These are phyloP conservation scores for Serilophus lunatus DNA, from an alignment of 2,113 vertebrate genomes.

Conservation along the genomic window DNA sequence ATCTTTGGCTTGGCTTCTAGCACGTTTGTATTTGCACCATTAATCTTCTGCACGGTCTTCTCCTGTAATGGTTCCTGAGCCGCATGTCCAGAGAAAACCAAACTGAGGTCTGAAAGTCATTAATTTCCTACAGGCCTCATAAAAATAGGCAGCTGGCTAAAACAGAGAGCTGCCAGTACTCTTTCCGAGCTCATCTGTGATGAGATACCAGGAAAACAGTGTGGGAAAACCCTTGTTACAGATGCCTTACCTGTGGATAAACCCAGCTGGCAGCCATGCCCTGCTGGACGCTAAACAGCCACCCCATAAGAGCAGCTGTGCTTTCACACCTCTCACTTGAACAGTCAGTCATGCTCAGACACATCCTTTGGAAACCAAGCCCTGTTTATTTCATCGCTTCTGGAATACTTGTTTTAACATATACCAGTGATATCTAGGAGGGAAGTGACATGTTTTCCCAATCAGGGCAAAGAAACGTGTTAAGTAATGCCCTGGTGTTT, in stretches of 20 bases:
- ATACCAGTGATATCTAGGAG: neutral
- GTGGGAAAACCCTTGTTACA: neutral
- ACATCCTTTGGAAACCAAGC: neutral
- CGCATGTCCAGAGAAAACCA: neutral
- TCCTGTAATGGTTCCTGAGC: neutral
- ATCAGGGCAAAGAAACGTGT: conserved; percentile 3
- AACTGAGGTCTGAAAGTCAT: neutral
- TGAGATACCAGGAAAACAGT: neutral
- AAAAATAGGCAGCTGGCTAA: neutral
- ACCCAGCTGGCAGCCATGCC: neutral
- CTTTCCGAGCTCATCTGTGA: neutral
- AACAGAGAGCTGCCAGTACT: neutral
- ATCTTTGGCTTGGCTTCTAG: neutral
- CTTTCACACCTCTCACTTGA: neutral
- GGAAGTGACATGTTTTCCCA: conserved; percentile 22
- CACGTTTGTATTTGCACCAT: neutral
- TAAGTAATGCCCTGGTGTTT: neutral
- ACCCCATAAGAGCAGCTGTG: neutral
- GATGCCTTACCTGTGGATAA: neutral
- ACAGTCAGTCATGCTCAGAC: neutral
- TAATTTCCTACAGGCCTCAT: neutral
- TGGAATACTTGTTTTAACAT: conserved; percentile 29
- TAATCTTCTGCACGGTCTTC: neutral
- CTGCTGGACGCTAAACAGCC: neutral
- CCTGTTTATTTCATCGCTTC: neutral